Conservation (phyloP, 1,140 invertebrate genomes). For the Polypedilum pembai region DNA sequence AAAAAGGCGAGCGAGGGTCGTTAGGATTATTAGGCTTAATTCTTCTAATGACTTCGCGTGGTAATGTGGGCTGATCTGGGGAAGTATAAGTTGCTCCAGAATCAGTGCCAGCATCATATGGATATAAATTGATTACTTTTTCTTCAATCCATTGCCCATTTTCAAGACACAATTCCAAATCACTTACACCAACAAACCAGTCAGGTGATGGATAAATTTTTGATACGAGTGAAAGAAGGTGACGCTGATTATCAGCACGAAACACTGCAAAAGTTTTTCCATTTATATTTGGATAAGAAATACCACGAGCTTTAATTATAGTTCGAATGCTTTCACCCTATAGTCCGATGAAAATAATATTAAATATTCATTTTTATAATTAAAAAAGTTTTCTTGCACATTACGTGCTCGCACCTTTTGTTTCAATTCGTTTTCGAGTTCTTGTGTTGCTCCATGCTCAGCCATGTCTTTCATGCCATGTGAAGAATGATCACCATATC, state of each 20-base stretch:
- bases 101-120: constrained; percentile 97
- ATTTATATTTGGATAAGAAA: constrained; percentile 88
- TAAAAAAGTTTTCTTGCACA: not conserved
- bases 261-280: constrained; percentile 91
- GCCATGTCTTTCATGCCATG: constrained; percentile 88
- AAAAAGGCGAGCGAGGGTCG: constrained; percentile 85
- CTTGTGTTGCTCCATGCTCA: constrained; percentile 82
- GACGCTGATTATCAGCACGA: constrained; percentile 84
- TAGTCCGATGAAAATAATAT: not conserved
- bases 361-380: not conserved
- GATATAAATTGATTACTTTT: constrained; percentile 82
- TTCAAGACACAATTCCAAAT: constrained; percentile 78
- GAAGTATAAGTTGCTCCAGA: constrained; percentile 85
- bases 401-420: constrained; percentile 51
- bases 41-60: constrained; percentile 69
- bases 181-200: constrained; percentile 95
- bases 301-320: constrained; percentile 93
- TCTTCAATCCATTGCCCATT: constrained; percentile 91
- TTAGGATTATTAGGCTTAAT: constrained; percentile 79
- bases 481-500: constrained; percentile 76
- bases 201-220: constrained; percentile 96
- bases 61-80: constrained; percentile 69
- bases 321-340: constrained; percentile 89
- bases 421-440: constrained; percentile 89
- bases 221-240: constrained; percentile 88